phyloP scores from a whole-genome alignment of 2,113 vertebrate genomes.

The Sorex fumeus region DNA sequence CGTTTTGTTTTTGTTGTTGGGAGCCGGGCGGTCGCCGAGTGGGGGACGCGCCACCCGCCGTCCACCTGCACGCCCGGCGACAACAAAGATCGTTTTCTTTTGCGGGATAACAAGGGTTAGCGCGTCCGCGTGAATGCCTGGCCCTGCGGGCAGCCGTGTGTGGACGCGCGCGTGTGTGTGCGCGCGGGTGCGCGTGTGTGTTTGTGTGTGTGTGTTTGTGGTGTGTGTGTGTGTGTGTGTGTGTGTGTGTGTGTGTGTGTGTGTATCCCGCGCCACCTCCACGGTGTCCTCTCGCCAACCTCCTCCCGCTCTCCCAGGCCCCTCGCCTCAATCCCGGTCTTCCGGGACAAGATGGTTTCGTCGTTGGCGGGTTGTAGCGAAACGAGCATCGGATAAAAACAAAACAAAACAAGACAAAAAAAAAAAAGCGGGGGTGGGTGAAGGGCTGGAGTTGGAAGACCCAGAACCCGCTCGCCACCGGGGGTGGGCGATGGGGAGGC shows the following conservation, averaged over 20 bases:
- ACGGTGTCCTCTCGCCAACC: background rate
- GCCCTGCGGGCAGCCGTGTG: background rate
- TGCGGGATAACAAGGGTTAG: background rate
- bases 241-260: too few species aligned
- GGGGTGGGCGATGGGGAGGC: background rate
- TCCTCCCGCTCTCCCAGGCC: background rate
- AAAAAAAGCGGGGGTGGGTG: too few species aligned
- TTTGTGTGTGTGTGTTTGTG: too few species aligned
- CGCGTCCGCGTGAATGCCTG: background rate
- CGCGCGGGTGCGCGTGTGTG: too few species aligned
- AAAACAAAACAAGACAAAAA: background rate
- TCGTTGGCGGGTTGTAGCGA: slow-evolving; percentile 56
- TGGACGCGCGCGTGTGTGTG: too few species aligned
- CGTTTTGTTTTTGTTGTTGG: slow-evolving; percentile 46
- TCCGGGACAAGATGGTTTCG: slow-evolving; percentile 40
- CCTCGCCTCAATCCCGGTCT: background rate
- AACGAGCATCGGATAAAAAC: slow-evolving; percentile 6
- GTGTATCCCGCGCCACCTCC: background rate
- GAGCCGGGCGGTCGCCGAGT: background rate
- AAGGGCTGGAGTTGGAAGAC: background rate
- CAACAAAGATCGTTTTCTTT: slow-evolving; percentile 61
- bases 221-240: too few species aligned
- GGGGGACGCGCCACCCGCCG: slow-evolving; percentile 45
- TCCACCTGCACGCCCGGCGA: slow-evolving; percentile 70
- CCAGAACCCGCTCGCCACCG: background rate